Conservation (phyloP, 2,113 vertebrate genomes). For the Pluvialis apricaria region DNA sequence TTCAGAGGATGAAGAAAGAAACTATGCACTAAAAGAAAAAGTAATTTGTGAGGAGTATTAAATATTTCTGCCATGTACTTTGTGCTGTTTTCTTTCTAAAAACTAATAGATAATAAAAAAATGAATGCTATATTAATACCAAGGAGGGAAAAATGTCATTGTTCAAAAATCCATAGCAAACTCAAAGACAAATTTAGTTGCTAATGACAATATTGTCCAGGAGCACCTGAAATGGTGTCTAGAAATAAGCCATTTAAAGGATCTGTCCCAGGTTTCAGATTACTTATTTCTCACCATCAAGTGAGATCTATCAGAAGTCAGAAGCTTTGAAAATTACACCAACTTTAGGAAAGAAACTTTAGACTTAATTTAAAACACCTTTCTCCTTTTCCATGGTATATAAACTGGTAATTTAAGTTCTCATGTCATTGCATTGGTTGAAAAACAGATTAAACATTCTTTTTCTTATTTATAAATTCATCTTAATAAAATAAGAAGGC, state of each 20-base stretch:
- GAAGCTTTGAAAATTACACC: not conserved
- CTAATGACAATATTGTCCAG: not conserved
- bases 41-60: not conserved
- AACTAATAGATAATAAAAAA: not conserved
- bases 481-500: not conserved
- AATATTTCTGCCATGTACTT: not conserved
- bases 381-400: not conserved
- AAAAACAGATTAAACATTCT: not conserved
- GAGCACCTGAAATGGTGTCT: not conserved
- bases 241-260: not conserved
- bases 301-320: not conserved
- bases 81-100: not conserved
- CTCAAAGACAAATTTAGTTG: not conserved
- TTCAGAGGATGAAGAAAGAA: not conserved
- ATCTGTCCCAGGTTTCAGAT: not conserved
- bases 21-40: not conserved
- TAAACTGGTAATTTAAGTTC: not conserved
- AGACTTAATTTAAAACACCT: not conserved
- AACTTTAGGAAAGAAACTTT: not conserved
- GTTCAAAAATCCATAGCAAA: not conserved
- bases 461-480: not conserved
- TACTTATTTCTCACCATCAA: not conserved
- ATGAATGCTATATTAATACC: not conserved
- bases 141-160: not conserved
- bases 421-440: not conserved